Percentiles rank a stretch among this genome's conserved stretches.
Conservation (phyloP, 2,113 vertebrate species). For the Thalassoma bifasciatum region DNA sequence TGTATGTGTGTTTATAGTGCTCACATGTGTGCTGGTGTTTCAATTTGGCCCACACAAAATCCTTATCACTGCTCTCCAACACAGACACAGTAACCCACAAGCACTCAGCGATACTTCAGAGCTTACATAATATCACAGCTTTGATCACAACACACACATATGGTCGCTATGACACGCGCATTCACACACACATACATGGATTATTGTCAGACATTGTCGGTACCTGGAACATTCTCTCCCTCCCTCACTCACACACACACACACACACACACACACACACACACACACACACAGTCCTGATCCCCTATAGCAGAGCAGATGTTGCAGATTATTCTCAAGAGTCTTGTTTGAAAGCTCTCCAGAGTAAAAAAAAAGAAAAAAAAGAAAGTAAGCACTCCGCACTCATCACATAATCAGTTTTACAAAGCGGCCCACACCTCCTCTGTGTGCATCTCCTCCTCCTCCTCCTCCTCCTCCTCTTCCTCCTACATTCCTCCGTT, state of each 20-base stretch:
- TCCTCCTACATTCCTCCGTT: background rate
- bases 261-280: constrained; percentile 24
- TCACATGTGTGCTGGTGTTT: constrained; percentile 19
- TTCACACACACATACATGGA: constrained; percentile 6
- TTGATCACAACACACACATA: constrained; percentile 47
- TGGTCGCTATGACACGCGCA: background rate
- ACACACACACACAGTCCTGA: constrained; percentile 10
- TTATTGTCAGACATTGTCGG: constrained; percentile 4
- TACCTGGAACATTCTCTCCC: too few relatives aligned
- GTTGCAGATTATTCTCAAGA: constrained; percentile 43
- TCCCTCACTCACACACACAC: constrained; percentile 9
- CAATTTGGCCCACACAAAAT: constrained; percentile 71
- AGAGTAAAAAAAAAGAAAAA: constrained; percentile 39
- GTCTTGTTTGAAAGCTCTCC: constrained; percentile 50
- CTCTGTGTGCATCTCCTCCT: constrained; percentile 34
- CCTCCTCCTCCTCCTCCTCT: constrained; percentile 41
- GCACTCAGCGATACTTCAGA: constrained; percentile 53
- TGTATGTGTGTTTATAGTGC: background rate
- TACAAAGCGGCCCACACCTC: constrained; percentile 55
- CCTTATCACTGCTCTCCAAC: constrained; percentile 64
- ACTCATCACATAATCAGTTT: constrained; percentile 70
- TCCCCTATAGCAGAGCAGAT: constrained; percentile 34
- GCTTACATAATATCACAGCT: constrained; percentile 58
- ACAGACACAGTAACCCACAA: constrained; percentile 61
- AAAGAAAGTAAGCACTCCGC: constrained; percentile 47